These are phyloP conservation scores for Criorhina ranunculi DNA, from an alignment of 2,888 invertebrate species.

Conservation along the genomic window DNA sequence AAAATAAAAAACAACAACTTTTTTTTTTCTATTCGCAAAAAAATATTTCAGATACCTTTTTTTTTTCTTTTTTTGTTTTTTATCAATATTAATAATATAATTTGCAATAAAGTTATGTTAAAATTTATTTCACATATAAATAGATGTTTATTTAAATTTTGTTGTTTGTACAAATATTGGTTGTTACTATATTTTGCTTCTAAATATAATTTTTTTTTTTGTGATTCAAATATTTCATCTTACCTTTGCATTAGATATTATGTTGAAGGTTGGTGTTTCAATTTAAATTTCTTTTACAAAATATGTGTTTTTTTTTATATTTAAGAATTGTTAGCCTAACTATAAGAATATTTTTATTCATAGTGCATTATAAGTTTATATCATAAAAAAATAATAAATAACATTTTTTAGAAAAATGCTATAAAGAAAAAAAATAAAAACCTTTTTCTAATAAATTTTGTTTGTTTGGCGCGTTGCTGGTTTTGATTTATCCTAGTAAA, in stretches of 20 bases:
- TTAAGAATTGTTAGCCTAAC: conserved; percentile 36
- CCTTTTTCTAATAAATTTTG: conserved; percentile 10
- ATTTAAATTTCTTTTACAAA: conserved; percentile 37
- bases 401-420: conserved; percentile 25
- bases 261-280: conserved; percentile 27
- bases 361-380: too few relatives aligned
- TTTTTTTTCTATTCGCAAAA: conserved; percentile 29
- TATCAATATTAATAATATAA: conserved; percentile 35
- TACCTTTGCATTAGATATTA: conserved; percentile 55
- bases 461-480: conserved; percentile 34
- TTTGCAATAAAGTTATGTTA: conserved; percentile 3
- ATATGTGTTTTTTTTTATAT: conserved; percentile 17
- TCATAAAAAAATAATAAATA: background rate
- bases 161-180: conserved; percentile 50
- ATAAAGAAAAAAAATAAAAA: conserved; percentile 6
- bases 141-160: background rate
- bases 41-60: conserved; percentile 38
- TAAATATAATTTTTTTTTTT: conserved; percentile 10
- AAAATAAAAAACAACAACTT: conserved; percentile 54
- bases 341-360: conserved; percentile 6
- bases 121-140: background rate
- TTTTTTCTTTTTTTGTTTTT: conserved; percentile 33
- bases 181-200: conserved; percentile 8
- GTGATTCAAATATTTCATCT: conserved; percentile 39
- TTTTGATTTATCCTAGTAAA: background rate